Evolutionary conservation across 2,113 vertebrate genomes (phyloP).

Genomic region (Vicugna pacos): DNA sequence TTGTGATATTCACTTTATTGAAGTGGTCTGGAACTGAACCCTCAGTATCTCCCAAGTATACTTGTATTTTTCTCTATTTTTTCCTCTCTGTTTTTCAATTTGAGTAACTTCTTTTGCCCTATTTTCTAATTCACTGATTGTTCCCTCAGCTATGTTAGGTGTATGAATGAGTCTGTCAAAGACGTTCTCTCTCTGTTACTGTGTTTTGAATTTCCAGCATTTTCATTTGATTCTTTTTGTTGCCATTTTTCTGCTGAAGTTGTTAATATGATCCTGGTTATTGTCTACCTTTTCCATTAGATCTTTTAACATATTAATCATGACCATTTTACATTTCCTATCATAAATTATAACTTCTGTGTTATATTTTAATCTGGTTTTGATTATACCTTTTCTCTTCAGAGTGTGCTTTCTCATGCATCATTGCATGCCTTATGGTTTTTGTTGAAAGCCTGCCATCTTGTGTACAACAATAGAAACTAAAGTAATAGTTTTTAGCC

Average conservation of each 20-base stretch:
- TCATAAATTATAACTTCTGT: background rate
- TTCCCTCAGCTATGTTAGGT: background rate
- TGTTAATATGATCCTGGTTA: background rate
- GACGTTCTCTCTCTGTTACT: background rate
- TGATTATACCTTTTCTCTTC: background rate
- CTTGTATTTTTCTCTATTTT: background rate
- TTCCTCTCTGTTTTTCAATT: background rate
- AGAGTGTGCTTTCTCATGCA: background rate
- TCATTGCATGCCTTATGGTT: background rate
- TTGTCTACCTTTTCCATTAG: background rate
- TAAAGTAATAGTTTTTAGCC: background rate
- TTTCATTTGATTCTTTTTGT: background rate
- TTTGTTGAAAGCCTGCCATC: background rate
- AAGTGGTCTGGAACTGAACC: background rate
- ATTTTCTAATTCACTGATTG: background rate
- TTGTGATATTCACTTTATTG: background rate
- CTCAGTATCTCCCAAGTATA: background rate
- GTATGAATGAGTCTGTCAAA: background rate
- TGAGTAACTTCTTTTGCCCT: background rate
- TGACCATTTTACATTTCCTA: background rate
- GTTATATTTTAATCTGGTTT: background rate
- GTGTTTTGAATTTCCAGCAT: background rate
- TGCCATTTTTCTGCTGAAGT: background rate
- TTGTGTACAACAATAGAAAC: background rate
- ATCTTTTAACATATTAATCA: background rate